Percentiles rank a stretch among this genome's conserved stretches.
phyloP scores from a whole-genome alignment of 1,140 invertebrate species.

The Aethina tumida region DNA sequence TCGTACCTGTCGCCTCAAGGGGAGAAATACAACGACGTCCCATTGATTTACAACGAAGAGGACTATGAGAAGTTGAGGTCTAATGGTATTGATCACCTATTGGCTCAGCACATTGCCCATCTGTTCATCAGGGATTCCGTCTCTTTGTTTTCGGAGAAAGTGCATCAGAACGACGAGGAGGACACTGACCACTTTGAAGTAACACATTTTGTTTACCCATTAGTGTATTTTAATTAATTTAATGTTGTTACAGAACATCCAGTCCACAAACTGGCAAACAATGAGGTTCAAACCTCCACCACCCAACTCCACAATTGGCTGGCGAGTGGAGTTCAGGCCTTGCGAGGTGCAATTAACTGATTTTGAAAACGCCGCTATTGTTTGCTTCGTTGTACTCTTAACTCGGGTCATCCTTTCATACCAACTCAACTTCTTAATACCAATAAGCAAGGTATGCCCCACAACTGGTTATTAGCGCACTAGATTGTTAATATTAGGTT shows the following conservation, averaged over 20 bases:
- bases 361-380: conserved; percentile 98
- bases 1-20: conserved; percentile 87
- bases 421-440: conserved; percentile 92
- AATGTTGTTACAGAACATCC: conserved; percentile 78
- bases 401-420: conserved; percentile 96
- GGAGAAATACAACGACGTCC: conserved; percentile 86
- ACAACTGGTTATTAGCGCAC: not conserved
- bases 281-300: conserved; percentile 99
- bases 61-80: conserved; percentile 74
- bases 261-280: conserved; percentile 99
- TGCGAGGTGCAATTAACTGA: conserved; percentile 98
- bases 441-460: conserved; percentile 80
- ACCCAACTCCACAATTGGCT: conserved; percentile 90
- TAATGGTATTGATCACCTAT: conserved; percentile 79
- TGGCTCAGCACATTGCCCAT: conserved; percentile 94
- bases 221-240: not conserved
- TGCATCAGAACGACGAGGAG: conserved; percentile 86
- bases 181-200: conserved; percentile 99
- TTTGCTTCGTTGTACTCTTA: conserved; percentile 95
- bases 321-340: conserved; percentile 98
- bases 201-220: conserved; percentile 12
- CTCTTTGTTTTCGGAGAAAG: conserved; percentile 90
- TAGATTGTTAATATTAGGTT: not conserved
- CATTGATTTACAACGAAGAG: conserved; percentile 74
- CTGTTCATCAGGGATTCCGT: conserved; percentile 97